phyloP scores from a whole-genome alignment of 2,888 invertebrate species.

The Perizoma affinitatum region DNA sequence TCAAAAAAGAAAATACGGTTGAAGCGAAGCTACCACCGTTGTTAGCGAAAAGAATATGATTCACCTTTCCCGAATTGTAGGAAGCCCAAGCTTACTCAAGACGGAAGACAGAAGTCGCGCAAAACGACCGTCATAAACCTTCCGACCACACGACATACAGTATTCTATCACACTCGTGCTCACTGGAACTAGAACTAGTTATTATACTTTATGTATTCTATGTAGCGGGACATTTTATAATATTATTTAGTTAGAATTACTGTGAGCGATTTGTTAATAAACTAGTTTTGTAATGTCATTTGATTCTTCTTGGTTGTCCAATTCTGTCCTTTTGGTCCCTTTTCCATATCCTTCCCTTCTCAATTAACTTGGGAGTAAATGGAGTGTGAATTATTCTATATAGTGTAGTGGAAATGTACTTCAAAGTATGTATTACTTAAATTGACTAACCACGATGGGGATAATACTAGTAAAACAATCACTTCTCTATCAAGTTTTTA shows the following conservation, averaged over 20 bases:
- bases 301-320: conserved; percentile 37
- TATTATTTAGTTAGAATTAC: conserved; percentile 69
- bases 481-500: conserved; percentile 67
- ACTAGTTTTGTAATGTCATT: conserved; percentile 76
- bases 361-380: conserved; percentile 18
- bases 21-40: conserved; percentile 55
- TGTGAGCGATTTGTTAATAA: conserved; percentile 80
- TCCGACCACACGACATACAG: conserved; percentile 45
- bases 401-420: conserved; percentile 3
- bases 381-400: conserved; percentile 2
- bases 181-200: conserved; percentile 56
- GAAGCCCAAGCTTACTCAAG: conserved; percentile 66
- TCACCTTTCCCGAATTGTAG: conserved; percentile 58
- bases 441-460: conserved; percentile 19
- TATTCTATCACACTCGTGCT: conserved; percentile 58
- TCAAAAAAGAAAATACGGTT: conserved; percentile 68
- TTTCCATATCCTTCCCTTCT: conserved; percentile 64
- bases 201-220: conserved; percentile 63
- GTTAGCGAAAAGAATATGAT: conserved; percentile 77
- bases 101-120: conserved; percentile 67
- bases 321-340: conserved; percentile 55
- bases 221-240: conserved; percentile 62
- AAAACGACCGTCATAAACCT: conserved; percentile 68
- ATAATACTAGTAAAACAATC: conserved; percentile 46
- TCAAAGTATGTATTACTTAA: conserved; percentile 26